phyloP scores from a whole-genome alignment of 2,113 vertebrate genomes.

The Hydrochoerus hydrochaeris region DNA sequence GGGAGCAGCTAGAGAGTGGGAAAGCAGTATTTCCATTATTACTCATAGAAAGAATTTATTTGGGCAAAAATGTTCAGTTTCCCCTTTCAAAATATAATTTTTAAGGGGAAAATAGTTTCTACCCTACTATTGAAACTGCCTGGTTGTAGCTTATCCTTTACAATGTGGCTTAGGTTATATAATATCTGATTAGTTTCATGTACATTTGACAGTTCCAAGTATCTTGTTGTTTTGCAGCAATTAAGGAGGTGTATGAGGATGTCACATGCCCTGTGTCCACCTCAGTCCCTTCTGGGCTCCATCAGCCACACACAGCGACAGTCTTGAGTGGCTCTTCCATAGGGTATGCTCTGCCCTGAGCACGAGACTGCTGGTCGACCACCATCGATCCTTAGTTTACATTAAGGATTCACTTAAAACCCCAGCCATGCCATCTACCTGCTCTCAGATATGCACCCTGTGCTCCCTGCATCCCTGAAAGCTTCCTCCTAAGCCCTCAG shows the following conservation, averaged over 20 bases:
- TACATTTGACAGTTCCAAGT: slow-evolving; percentile 14
- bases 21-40: not conserved
- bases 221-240: not conserved
- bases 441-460: not conserved
- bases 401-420: not conserved
- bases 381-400: not conserved
- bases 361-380: not conserved
- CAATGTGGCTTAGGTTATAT: not conserved
- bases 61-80: not conserved
- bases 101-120: not conserved
- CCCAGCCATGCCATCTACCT: not conserved
- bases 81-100: not conserved
- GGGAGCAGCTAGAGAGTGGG: accelerated
- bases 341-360: not conserved
- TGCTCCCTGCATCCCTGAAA: not conserved
- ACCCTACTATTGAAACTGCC: not conserved
- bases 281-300: not conserved
- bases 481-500: not conserved
- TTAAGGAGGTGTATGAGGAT: not conserved
- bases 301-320: not conserved
- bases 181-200: not conserved
- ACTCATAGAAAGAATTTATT: slow-evolving; percentile 39
- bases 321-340: not conserved
- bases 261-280: not conserved
- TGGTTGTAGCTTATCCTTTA: not conserved